These are phyloP conservation scores for Callospermophilus lateralis DNA, from an alignment of 2,113 vertebrate species.

Conservation along the genomic window DNA sequence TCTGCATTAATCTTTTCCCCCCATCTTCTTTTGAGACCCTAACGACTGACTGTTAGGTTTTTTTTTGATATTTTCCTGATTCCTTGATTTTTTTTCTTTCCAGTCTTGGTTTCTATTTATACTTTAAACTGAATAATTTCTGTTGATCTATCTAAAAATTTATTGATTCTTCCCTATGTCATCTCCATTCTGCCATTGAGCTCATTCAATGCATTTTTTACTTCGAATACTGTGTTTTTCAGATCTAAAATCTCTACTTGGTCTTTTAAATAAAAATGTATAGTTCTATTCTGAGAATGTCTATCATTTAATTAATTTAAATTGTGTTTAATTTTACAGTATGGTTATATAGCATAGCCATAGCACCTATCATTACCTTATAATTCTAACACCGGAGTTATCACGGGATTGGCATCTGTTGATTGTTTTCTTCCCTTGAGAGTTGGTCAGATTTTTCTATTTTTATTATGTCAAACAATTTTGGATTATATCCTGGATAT, in stretches of 20 bases:
- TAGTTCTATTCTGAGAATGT: not conserved
- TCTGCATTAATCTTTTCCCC: not conserved
- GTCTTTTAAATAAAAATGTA: not conserved
- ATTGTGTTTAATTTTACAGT: not conserved
- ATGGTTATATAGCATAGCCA: not conserved
- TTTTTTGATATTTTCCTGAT: not conserved
- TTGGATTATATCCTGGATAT: constrained; percentile 30
- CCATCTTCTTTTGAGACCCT: not conserved
- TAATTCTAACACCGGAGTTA: not conserved
- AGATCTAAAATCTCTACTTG: constrained; percentile 1
- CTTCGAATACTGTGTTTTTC: not conserved
- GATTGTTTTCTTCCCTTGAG: not conserved
- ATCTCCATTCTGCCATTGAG: not conserved
- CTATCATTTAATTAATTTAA: not conserved
- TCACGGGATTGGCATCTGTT: not conserved
- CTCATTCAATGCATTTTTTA: not conserved
- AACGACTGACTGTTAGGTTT: not conserved
- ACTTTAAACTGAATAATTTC: not conserved
- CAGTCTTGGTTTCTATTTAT: not conserved
- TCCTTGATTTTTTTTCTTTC: not conserved
- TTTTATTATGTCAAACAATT: constrained; percentile 37
- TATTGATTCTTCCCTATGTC: not conserved
- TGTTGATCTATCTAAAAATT: not conserved
- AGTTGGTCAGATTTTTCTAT: not conserved
- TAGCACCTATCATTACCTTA: constrained; percentile 26